Conservation (phyloP, 2,797 vertebrate genomes). For the Peromyscus melanophrys region DNA sequence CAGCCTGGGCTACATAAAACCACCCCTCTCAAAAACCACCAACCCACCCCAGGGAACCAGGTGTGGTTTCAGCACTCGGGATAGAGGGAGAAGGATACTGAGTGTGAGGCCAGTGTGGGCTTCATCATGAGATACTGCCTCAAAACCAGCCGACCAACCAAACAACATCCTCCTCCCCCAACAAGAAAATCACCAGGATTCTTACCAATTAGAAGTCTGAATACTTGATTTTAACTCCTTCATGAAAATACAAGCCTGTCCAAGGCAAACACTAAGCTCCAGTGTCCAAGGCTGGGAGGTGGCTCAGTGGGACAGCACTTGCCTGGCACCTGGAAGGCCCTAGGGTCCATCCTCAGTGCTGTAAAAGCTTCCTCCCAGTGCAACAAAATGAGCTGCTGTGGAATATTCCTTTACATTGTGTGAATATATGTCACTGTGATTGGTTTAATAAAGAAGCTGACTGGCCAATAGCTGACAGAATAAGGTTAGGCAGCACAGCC, state of each 20-base stretch:
- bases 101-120: background rate
- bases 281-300: background rate
- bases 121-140: background rate
- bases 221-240: conserved; percentile 17
- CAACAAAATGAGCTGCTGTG: background rate
- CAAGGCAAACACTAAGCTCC: background rate
- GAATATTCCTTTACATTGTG: background rate
- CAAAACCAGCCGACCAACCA: background rate
- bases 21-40: background rate
- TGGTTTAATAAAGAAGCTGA: background rate
- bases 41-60: background rate
- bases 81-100: background rate
- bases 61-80: too few relatives aligned
- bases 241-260: background rate
- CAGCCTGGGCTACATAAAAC: background rate
- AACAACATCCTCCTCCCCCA: background rate
- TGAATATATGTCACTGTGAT: background rate
- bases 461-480: background rate
- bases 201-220: conserved; percentile 35
- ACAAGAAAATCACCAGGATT: background rate
- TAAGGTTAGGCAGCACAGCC: background rate
- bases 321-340: too few relatives aligned
- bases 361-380: background rate
- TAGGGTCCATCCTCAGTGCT: background rate
- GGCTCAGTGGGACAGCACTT: background rate